These are phyloP conservation scores for Drosophila suzukii DNA, from an alignment of 1,140 invertebrate genomes.

Conservation along the genomic window DNA sequence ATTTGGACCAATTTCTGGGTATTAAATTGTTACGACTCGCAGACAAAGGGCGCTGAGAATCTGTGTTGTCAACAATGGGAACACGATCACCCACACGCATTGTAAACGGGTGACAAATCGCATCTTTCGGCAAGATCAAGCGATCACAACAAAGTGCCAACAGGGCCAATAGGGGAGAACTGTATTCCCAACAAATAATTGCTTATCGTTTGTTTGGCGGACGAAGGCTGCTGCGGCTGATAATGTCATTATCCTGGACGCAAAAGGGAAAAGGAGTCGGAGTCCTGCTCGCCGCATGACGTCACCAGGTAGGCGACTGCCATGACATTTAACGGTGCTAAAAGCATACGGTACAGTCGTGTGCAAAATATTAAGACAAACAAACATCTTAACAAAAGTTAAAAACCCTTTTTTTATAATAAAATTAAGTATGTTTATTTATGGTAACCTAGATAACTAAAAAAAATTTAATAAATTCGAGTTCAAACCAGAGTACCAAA, in stretches of 20 bases:
- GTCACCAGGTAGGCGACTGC: slow-evolving; percentile 42
- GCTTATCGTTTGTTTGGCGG: slow-evolving; percentile 72
- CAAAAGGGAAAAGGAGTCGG: slow-evolving; percentile 22
- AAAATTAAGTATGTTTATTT: not conserved
- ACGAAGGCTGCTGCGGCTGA: slow-evolving; percentile 63
- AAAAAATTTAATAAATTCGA: not conserved
- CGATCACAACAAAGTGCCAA: slow-evolving; percentile 67
- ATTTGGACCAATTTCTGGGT: slow-evolving; percentile 55
- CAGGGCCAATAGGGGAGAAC: slow-evolving; percentile 37
- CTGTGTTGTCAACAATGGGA: slow-evolving; percentile 59
- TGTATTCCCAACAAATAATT: slow-evolving; percentile 69
- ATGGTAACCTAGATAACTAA: not conserved
- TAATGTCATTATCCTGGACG: slow-evolving; percentile 69
- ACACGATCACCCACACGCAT: slow-evolving; percentile 66
- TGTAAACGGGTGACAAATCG: slow-evolving; percentile 66
- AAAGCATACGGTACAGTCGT: slow-evolving; percentile 5
- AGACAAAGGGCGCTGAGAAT: slow-evolving; percentile 33
- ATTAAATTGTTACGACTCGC: slow-evolving; percentile 66
- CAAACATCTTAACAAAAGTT: too few relatives aligned
- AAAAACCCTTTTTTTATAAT: too few relatives aligned
- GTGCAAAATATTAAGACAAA: not conserved
- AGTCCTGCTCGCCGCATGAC: slow-evolving; percentile 48
- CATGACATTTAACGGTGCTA: slow-evolving; percentile 41
- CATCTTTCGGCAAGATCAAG: slow-evolving; percentile 62
- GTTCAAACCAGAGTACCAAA: too few relatives aligned